Evolutionary conservation across 1,140 invertebrate species (phyloP), one percentile per base, ranked within the genome.

Genomic region (Dryas iulia): DNA sequence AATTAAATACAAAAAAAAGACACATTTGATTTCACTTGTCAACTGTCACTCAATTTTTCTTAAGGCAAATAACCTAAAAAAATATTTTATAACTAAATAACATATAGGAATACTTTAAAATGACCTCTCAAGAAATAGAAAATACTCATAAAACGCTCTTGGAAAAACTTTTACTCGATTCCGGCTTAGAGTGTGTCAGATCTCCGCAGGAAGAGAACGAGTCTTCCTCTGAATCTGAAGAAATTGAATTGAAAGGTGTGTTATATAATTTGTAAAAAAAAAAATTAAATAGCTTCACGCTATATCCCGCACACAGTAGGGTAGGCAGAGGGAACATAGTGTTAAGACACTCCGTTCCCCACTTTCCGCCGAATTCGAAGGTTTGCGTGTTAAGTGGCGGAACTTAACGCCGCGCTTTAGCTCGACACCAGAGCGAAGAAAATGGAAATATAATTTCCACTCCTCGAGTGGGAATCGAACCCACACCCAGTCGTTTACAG

Each of bases 71-170:
- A n/a, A n/a, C n/a, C n/a, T n/a, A n/a, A n/a, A 47, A 8, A 4
- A 14, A 5, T 35, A 35, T 1, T n/a, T 35, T 35, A 35, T n/a
- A 14, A 35, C 14, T 35, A n/a, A 35, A 7, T 39, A 39, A 39
- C 1, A 14, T 39, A 47, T 18, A 21, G 39, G 1, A 0, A 18
- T 47, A 47, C 2, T 47, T 47, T 47, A 3, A 77, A 28, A 89
- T 90, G 88, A 59, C 86, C 7, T 90, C 86, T 0, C 65, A 63
- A n/a, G 76, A 60, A 30, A 74, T 78, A 56, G 86, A 90, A 57
- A 76, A 84, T 3, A 10, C 58, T 4, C 86, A 89, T 18, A 64
- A 69, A 1, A 18, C 57, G 2, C 11, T 66, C 0, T 59, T 90
- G 6, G 70, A 81, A 5, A 77, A 81, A 52, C 25, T 90, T 52